A percentile compares a stretch with the other conserved stretches of the same genome.
Evolutionary conservation across 2,113 vertebrate genomes (phyloP).

Genomic region (Microtus richardsoni): DNA sequence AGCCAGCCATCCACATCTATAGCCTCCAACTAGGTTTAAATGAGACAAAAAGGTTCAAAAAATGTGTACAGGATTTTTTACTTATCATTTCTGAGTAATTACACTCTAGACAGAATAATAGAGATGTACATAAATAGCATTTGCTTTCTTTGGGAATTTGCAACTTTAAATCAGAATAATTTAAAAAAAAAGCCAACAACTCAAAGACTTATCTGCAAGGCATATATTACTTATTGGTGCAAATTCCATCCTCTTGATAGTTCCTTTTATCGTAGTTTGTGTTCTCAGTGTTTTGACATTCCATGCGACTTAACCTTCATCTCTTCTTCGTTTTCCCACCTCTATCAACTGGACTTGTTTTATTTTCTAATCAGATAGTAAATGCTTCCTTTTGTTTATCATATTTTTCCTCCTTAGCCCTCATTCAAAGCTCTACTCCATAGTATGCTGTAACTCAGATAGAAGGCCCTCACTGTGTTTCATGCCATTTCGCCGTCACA

Average conservation of each 20-base stretch:
- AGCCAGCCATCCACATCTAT: too few relatives aligned
- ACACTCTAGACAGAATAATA: neutral
- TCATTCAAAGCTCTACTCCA: neutral
- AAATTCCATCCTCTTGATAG: neutral
- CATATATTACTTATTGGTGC: neutral
- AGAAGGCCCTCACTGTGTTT: neutral
- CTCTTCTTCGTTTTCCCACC: neutral
- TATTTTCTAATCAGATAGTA: neutral
- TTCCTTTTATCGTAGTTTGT: neutral
- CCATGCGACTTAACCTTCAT: neutral
- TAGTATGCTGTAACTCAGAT: neutral
- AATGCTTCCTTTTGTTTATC: neutral
- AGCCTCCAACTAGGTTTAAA: neutral
- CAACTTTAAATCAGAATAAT: neutral
- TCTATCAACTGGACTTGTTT: neutral
- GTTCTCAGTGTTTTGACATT: conserved; percentile 18
- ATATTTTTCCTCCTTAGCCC: neutral
- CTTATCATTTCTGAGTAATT: neutral
- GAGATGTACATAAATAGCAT: neutral
- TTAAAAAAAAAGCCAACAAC: conserved; percentile 6
- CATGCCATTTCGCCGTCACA: neutral
- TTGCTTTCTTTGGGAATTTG: neutral
- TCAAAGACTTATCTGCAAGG: neutral
- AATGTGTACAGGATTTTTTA: neutral
- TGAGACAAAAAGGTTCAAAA: neutral